Conservation (phyloP, 2,797 vertebrate genomes). For the Ispidina picta region DNA sequence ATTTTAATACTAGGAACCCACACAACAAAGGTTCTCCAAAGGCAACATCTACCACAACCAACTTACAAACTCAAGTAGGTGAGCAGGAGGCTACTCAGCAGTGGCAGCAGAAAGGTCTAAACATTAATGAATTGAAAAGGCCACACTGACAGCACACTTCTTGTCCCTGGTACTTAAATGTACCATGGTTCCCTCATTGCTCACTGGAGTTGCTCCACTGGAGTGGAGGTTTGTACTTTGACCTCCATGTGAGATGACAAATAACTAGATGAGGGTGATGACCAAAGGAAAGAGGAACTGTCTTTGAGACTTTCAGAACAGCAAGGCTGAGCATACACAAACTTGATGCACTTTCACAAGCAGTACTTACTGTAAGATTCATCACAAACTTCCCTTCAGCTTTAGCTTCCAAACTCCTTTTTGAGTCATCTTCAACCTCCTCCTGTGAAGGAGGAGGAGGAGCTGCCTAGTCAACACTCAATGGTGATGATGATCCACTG, state of each 20-base stretch:
- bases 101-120: neutral
- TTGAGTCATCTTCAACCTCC: neutral
- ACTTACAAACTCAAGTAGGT: neutral
- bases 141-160: neutral
- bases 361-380: neutral
- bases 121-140: neutral
- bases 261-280: neutral
- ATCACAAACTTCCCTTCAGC: neutral
- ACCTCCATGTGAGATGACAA: neutral
- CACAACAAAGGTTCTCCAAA: neutral
- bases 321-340: neutral
- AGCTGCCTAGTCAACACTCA: neutral
- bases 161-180: neutral
- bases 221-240: neutral
- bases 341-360: neutral
- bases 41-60: fast-evolving
- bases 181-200: neutral
- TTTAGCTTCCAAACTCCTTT: neutral
- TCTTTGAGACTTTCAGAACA: neutral
- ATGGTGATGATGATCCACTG: neutral
- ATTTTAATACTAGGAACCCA: neutral
- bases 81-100: neutral
- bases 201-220: neutral
- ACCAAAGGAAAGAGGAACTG: neutral
- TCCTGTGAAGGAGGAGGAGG: neutral